These are phyloP conservation scores for Passer domesticus DNA, from an alignment of 2,113 vertebrate genomes.

Conservation along the genomic window DNA sequence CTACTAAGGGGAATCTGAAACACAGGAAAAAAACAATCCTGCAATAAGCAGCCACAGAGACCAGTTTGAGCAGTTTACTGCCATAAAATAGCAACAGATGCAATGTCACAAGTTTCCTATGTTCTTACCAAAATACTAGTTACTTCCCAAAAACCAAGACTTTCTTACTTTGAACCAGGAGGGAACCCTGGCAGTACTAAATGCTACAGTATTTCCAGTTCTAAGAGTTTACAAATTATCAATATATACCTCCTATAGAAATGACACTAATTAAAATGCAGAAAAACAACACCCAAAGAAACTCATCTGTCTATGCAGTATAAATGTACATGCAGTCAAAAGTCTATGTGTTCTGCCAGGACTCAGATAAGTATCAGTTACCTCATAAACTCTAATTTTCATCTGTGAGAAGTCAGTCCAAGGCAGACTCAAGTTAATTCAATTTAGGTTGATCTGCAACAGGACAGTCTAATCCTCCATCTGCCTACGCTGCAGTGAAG, in stretches of 20 bases:
- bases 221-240: background rate
- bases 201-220: background rate
- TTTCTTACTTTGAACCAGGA: background rate
- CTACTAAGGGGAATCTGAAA: background rate
- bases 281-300: background rate
- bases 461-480: background rate
- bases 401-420: background rate
- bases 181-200: background rate
- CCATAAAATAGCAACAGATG: background rate
- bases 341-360: background rate
- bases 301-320: background rate
- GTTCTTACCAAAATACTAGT: background rate
- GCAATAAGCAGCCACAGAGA: background rate
- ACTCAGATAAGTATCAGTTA: background rate
- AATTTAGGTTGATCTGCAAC: background rate
- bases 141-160: background rate
- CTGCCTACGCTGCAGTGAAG: background rate
- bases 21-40: background rate
- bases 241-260: background rate
- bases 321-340: background rate
- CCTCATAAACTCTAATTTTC: background rate
- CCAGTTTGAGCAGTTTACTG: background rate
- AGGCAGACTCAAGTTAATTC: background rate
- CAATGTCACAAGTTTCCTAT: background rate
- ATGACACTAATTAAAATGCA: background rate